These are phyloP conservation scores for Atopsyche davidsoni DNA, from an alignment of 1,140 invertebrate genomes.

Conservation along the genomic window DNA sequence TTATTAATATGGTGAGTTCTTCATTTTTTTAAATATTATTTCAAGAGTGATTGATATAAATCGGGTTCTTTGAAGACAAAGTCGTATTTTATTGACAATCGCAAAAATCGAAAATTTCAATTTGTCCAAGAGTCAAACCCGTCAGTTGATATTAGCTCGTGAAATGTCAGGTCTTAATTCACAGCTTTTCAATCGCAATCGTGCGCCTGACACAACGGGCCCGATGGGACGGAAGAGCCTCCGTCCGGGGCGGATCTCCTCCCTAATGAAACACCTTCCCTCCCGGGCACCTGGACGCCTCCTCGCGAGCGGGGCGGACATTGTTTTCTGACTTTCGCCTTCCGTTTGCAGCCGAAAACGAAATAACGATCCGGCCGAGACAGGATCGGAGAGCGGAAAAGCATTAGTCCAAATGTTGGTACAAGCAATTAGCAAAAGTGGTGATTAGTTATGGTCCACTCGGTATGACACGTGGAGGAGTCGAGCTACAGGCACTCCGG, in stretches of 20 bases:
- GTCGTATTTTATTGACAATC: too few species aligned
- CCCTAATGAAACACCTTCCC: too few species aligned
- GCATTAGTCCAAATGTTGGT: conserved; percentile 24
- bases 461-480: conserved; percentile 20
- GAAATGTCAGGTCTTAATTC: too few species aligned
- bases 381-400: conserved; percentile 15
- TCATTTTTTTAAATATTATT: too few species aligned
- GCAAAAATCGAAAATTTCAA: too few species aligned
- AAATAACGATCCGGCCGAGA: conserved; percentile 19
- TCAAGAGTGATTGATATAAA: too few species aligned
- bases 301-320: neutral
- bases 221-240: neutral
- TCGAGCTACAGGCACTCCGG: conserved; percentile 9
- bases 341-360: neutral
- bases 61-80: too few species aligned
- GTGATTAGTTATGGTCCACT: conserved; percentile 28
- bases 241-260: neutral
- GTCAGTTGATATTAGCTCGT: too few species aligned
- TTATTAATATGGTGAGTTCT: too few species aligned
- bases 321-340: conserved; percentile 4
- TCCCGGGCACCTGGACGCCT: neutral
- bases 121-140: too few species aligned
- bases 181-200: too few species aligned
- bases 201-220: neutral
- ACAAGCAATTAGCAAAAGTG: conserved; percentile 27